Evolutionary conservation across 2,797 vertebrate species (phyloP).

Genomic region (Synanceia verrucosa): DNA sequence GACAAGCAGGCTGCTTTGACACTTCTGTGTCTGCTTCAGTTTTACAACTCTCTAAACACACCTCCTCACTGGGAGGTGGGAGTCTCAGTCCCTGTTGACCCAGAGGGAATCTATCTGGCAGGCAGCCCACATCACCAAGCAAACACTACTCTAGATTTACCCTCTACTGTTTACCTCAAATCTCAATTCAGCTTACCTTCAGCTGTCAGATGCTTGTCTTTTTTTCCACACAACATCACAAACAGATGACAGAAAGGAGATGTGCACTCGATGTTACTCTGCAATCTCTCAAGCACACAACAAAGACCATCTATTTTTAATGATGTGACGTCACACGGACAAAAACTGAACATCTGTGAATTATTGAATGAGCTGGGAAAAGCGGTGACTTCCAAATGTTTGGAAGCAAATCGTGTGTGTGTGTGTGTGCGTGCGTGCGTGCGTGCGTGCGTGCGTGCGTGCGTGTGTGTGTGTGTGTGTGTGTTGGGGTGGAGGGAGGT

Average conservation of each 20-base stretch:
- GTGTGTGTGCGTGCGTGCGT: too few relatives aligned
- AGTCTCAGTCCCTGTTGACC: conserved; percentile 33
- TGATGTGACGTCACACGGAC: conserved; percentile 51
- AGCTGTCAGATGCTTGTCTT: not conserved
- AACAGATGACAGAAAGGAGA: conserved; percentile 14
- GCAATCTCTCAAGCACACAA: conserved; percentile 57
- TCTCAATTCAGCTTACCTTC: conserved; percentile 46
- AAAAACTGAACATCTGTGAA: conserved; percentile 66
- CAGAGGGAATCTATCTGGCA: conserved; percentile 41
- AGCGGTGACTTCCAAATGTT: conserved; percentile 35
- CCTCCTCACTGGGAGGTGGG: conserved; percentile 35
- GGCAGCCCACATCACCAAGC: conserved; percentile 46
- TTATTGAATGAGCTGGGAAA: conserved; percentile 67
- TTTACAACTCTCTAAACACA: conserved; percentile 29
- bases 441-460: too few relatives aligned
- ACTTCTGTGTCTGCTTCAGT: conserved; percentile 5
- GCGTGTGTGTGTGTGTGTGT: too few relatives aligned
- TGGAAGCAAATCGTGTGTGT: conserved; percentile 10
- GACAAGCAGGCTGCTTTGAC: conserved; percentile 27
- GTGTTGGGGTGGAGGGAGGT: not conserved
- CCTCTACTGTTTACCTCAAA: too few relatives aligned
- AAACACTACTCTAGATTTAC: conserved; percentile 23
- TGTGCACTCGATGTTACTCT: conserved; percentile 36
- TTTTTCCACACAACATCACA: conserved; percentile 17
- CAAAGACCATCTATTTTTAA: conserved; percentile 78